Evolutionary conservation across 1,140 invertebrate genomes (phyloP), one percentile per base, ranked within the genome.

Genomic region (Ladona fulva): DNA sequence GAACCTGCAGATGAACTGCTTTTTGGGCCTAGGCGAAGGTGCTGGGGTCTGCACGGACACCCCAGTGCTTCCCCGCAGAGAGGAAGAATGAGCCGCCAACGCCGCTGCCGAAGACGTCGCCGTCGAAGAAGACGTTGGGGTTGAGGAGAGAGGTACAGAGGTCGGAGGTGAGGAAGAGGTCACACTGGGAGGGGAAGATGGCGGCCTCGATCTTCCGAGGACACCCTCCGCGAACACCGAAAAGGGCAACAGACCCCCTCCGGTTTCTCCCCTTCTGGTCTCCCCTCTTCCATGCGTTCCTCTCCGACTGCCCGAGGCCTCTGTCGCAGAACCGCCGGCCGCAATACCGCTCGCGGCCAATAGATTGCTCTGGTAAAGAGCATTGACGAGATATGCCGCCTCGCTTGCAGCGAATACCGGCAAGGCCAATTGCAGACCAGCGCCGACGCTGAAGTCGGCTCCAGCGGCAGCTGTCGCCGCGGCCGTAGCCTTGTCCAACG

Each of bases 1-100:
- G 86, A 95, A 99, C 86, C 97, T 96, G 87, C 97, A 99, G 81
- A 99, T 98, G 85, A 98, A 99, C 84, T 99, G 95, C 83, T 98
- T 97, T 84, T 97, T 97, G 24, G 90, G 74, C 16, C 86, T 84
- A 77, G 73, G 59, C 1, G 37, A 44, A 10, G 37, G 42, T 22
- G 74, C 75, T 37, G 52, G 22, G 76, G 24, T 44, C 24, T 19
- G 74, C 22, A 77, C 75, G 8, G 77, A 74, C 19, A 77, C 74
- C 0, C 73, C 80, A 19, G 73, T 29, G 14, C 42, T 74, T 5
- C 24, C 29, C 19, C 16, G 1, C 14, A 66, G 52, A 77, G 87
- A 86, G 79, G 88, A 86, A 79, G 88, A 86, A 80, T 90, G 88
- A 82, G 87, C 87, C 76, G 89, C 89, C 77, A 89, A 80, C 81